A percentile compares a stretch with the other conserved stretches of the same genome.
Conservation (phyloP, 2,113 vertebrate genomes). For the Merops nubicus region DNA sequence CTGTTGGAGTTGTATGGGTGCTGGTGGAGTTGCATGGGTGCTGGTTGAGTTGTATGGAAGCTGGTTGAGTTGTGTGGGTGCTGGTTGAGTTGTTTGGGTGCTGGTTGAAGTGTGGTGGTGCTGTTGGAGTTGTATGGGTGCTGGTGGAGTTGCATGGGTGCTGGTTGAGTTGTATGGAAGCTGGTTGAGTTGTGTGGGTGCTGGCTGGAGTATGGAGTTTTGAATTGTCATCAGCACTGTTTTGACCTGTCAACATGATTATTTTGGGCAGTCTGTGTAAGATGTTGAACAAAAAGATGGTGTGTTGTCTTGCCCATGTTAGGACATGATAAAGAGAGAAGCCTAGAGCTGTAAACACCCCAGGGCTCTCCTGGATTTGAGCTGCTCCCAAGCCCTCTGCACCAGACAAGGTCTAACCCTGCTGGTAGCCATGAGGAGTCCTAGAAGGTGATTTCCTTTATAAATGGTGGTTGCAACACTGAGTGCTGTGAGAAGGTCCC, state of each 20-base stretch:
- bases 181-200: no score
- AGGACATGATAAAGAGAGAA: fast-evolving
- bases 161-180: no score
- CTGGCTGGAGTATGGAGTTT: no score
- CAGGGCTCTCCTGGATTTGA: background rate
- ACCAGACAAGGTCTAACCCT: background rate
- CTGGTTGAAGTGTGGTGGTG: no score
- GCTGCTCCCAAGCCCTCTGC: background rate
- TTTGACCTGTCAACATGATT: background rate
- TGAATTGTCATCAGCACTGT: fast-evolving
- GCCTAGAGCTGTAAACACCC: background rate
- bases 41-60: no score
- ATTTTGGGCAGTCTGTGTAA: background rate
- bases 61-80: no score
- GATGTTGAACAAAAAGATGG: fast-evolving
- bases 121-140: no score
- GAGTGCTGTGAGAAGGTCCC: fast-evolving
- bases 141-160: no score
- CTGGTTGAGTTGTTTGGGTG: no score
- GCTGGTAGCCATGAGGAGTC: background rate
- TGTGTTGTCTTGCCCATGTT: fast-evolving
- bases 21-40: no score
- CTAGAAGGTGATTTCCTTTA: background rate
- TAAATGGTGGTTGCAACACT: fast-evolving
- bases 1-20: no score